phyloP scores from a whole-genome alignment of 2,113 vertebrate species.

The Urocolius indicus region DNA sequence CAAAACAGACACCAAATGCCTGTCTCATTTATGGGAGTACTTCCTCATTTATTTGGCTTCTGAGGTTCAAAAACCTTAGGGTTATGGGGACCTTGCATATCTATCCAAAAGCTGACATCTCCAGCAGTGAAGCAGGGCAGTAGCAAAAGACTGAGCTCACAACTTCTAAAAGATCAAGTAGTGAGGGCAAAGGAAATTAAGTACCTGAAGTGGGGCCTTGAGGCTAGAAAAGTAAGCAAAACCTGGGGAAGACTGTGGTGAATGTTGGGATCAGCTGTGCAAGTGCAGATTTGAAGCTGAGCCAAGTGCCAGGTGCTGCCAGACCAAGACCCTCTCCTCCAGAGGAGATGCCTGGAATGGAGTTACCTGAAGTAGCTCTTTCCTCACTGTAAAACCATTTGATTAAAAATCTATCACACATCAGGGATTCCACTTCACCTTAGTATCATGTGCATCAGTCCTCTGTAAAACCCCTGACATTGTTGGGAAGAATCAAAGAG shows the following conservation, averaged over 20 bases:
- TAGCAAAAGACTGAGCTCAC: neutral
- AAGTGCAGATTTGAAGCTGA: neutral
- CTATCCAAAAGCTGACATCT: neutral
- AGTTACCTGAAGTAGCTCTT: neutral
- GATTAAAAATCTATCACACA: rapidly evolving
- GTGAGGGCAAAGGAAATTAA: neutral
- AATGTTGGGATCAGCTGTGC: neutral
- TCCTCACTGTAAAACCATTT: neutral
- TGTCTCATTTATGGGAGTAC: neutral
- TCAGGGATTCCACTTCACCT: neutral
- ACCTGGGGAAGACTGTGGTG: neutral
- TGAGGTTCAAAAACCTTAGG: neutral
- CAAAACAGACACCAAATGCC: neutral
- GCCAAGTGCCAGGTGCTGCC: neutral
- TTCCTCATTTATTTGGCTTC: neutral
- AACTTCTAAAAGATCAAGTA: neutral
- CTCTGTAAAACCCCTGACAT: neutral
- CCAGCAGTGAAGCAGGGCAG: neutral
- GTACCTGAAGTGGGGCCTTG: neutral
- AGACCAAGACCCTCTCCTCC: neutral
- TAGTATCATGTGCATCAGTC: neutral
- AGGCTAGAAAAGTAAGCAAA: neutral
- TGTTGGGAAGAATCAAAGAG: neutral
- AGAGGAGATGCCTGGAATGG: neutral
- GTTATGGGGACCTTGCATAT: neutral